Conservation (phyloP, 2,797 vertebrate species). For the Eidolon dupreanum region DNA sequence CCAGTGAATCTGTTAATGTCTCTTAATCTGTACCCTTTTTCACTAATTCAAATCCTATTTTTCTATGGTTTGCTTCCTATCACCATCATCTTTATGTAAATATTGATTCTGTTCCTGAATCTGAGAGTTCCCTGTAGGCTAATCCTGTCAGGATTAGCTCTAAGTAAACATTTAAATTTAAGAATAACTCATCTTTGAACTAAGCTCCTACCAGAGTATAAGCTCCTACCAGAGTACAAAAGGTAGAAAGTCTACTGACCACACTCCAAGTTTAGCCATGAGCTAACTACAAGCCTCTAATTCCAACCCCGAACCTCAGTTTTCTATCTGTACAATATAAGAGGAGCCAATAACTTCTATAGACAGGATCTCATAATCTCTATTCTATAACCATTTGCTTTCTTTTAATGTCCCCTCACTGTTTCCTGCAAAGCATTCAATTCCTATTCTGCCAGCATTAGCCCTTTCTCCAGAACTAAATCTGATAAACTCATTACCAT, state of each 20-base stretch:
- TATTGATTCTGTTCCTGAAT: conserved; percentile 30
- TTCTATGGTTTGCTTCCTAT: conserved; percentile 61
- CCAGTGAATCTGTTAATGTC: conserved; percentile 66
- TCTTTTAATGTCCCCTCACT: neutral
- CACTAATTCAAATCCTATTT: conserved; percentile 61
- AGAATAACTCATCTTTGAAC: neutral
- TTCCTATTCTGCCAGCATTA: neutral
- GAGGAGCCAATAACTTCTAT: neutral
- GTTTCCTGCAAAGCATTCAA: neutral
- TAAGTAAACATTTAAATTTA: neutral
- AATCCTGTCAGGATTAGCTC: neutral
- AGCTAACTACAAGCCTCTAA: neutral
- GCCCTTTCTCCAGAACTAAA: neutral
- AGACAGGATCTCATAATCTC: neutral
- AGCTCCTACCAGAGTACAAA: neutral
- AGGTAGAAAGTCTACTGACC: neutral
- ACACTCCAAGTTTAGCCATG: neutral
- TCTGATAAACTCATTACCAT: neutral
- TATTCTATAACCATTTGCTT: neutral
- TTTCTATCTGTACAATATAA: neutral
- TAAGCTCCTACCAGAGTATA: neutral
- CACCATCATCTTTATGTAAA: neutral
- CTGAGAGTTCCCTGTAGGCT: neutral
- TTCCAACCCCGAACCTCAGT: neutral
- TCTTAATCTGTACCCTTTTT: conserved; percentile 75